Evolutionary conservation across 1,140 invertebrate genomes (phyloP).

Genomic region (Wiebesia pumilae): DNA sequence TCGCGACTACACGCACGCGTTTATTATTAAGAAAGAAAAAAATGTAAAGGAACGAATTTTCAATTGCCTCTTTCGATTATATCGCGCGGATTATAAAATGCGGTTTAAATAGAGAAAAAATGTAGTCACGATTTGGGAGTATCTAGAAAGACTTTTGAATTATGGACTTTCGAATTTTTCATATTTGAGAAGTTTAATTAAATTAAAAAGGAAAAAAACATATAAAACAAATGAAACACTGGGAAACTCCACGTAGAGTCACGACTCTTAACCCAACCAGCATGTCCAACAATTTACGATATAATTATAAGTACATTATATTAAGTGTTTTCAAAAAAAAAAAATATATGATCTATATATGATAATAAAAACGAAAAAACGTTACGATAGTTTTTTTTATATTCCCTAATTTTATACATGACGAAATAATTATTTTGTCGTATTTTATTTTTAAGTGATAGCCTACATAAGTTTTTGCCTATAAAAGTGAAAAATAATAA

Average conservation of each 20-base stretch:
- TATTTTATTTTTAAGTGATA: no score
- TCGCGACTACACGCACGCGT: constrained; percentile 44
- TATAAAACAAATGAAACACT: constrained; percentile 52
- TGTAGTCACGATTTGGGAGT: constrained; percentile 51
- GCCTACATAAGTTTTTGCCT: no score
- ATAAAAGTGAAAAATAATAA: no score
- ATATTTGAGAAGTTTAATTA: constrained; percentile 54
- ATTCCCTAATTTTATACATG: background rate
- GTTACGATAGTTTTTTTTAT: constrained; percentile 37
- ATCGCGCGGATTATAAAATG: constrained; percentile 50
- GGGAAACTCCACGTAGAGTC: constrained; percentile 55
- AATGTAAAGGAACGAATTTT: constrained; percentile 54
- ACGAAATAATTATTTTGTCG: no score
- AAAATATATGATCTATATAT: constrained; percentile 72
- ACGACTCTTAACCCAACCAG: constrained; percentile 59
- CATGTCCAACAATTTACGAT: constrained; percentile 69
- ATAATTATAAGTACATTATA: constrained; percentile 71
- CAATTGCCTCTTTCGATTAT: constrained; percentile 54
- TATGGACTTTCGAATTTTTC: constrained; percentile 55
- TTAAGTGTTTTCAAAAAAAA: constrained; percentile 70
- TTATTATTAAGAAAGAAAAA: constrained; percentile 44
- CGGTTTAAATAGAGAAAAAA: constrained; percentile 47
- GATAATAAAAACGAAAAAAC: constrained; percentile 67
- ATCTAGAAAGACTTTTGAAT: constrained; percentile 51
- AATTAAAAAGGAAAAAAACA: constrained; percentile 40